These are phyloP conservation scores for Cosmia trapezina DNA, from an alignment of 2,888 invertebrate genomes.

Conservation along the genomic window DNA sequence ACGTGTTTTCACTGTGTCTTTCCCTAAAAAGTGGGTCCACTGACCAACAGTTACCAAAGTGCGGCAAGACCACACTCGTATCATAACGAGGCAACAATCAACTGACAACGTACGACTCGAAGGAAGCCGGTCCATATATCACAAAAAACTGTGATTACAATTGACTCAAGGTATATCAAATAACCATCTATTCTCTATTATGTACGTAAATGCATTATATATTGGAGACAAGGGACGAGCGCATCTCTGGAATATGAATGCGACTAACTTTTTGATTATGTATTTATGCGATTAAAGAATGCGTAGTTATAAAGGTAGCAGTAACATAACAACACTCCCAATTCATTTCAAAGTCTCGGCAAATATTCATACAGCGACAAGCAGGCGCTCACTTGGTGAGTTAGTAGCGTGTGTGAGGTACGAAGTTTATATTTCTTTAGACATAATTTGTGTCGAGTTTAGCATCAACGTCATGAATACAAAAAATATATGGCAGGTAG, in stretches of 20 bases:
- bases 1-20: constrained; percentile 61
- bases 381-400: constrained; percentile 20
- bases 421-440: constrained; percentile 50
- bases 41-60: constrained; percentile 58
- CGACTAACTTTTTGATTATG: constrained; percentile 44
- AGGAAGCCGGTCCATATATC: constrained; percentile 66
- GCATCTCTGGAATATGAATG: constrained; percentile 69
- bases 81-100: constrained; percentile 38
- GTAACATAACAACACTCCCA: constrained; percentile 40
- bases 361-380: constrained; percentile 27
- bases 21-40: constrained; percentile 58
- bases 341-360: constrained; percentile 33
- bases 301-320: neutral
- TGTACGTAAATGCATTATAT: constrained; percentile 75
- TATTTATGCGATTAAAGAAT: constrained; percentile 52
- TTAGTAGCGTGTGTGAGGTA: constrained; percentile 34
- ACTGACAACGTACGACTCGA: constrained; percentile 13
- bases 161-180: constrained; percentile 84
- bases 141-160: constrained; percentile 71
- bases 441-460: constrained; percentile 49
- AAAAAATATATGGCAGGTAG: constrained; percentile 50
- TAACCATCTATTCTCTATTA: constrained; percentile 69
- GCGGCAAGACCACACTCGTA: constrained; percentile 44
- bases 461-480: constrained; percentile 58
- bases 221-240: constrained; percentile 72